Conservation (phyloP, 1,140 invertebrate species). For the Rhagoletis zephyria region DNA sequence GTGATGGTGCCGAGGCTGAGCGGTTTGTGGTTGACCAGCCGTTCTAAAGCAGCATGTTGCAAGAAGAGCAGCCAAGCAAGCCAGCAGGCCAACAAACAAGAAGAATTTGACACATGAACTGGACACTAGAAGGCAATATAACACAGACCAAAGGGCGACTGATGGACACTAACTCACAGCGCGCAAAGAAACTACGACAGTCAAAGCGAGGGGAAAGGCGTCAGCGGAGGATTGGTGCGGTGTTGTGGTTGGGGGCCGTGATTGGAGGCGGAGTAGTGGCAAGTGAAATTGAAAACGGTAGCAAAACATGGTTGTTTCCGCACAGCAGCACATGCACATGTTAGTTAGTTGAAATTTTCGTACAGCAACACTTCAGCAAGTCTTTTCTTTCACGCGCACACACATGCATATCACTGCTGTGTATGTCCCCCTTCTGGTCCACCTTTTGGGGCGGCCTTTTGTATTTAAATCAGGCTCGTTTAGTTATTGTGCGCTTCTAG, state of each 20-base stretch:
- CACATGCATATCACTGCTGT: not conserved
- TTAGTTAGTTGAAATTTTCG: slow-evolving; percentile 1
- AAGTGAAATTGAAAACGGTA: slow-evolving; percentile 32
- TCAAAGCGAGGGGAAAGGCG: no score
- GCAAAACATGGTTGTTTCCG: not conserved
- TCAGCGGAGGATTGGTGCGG: not conserved
- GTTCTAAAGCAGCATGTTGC: slow-evolving; percentile 6
- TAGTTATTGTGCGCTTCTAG: not conserved
- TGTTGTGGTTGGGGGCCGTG: not conserved
- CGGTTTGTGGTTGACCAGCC: not conserved
- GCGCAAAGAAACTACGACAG: not conserved
- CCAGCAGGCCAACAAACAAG: not conserved
- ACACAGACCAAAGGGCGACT: slow-evolving; percentile 10
- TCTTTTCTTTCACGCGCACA: not conserved
- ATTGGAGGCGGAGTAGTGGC: not conserved
- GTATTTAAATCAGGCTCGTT: slow-evolving; percentile 26
- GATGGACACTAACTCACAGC: not conserved
- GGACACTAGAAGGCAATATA: slow-evolving; percentile 14
- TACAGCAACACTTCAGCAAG: not conserved
- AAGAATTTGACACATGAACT: slow-evolving; percentile 18
- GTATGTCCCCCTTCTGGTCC: not conserved
- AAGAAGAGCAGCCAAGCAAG: no score
- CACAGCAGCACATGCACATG: not conserved
- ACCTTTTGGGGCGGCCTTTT: not conserved
- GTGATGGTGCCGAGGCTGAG: not conserved